Conservation (phyloP, 2,888 invertebrate species). For the Nysson spinosus region DNA sequence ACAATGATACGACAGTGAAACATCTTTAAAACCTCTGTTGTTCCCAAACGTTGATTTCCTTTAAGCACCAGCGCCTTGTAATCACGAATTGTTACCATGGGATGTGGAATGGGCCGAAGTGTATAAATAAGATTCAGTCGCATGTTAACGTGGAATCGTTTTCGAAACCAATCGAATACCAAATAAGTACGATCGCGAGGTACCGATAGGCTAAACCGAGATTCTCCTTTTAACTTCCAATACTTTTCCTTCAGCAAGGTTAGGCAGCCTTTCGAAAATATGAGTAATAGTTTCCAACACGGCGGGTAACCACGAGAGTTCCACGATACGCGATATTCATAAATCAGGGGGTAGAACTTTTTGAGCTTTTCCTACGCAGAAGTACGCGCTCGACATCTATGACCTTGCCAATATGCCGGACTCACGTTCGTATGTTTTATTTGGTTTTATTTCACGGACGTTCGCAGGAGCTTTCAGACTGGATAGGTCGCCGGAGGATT, state of each 20-base stretch:
- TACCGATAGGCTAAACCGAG: constrained; percentile 33
- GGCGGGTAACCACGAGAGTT: constrained; percentile 38
- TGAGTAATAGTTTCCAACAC: constrained; percentile 44
- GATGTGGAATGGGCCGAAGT: constrained; percentile 46
- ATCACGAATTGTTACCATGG: too few relatives aligned
- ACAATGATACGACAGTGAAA: too few relatives aligned
- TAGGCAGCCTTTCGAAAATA: constrained; percentile 39
- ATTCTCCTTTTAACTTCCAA: constrained; percentile 27
- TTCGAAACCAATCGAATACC: constrained; percentile 41
- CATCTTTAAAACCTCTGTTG: too few relatives aligned
- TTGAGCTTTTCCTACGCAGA: constrained; percentile 51
- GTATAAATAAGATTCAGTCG: constrained; percentile 56
- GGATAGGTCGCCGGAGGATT: constrained; percentile 37
- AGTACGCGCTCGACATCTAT: too few relatives aligned
- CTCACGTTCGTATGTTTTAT: constrained; percentile 44
- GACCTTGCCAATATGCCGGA: constrained; percentile 42
- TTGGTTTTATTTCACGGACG: constrained; percentile 37
- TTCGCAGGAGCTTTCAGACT: constrained; percentile 32
- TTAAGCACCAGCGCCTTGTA: too few relatives aligned
- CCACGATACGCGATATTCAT: constrained; percentile 47
- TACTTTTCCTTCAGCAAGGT: constrained; percentile 31
- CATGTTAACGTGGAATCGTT: constrained; percentile 23
- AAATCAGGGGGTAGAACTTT: constrained; percentile 47
- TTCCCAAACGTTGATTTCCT: too few relatives aligned
- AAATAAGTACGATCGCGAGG: constrained; percentile 53